Percentiles rank a stretch among this genome's conserved stretches.
Conservation (phyloP, 1,140 invertebrate species). For the Drosophila dunni region DNA sequence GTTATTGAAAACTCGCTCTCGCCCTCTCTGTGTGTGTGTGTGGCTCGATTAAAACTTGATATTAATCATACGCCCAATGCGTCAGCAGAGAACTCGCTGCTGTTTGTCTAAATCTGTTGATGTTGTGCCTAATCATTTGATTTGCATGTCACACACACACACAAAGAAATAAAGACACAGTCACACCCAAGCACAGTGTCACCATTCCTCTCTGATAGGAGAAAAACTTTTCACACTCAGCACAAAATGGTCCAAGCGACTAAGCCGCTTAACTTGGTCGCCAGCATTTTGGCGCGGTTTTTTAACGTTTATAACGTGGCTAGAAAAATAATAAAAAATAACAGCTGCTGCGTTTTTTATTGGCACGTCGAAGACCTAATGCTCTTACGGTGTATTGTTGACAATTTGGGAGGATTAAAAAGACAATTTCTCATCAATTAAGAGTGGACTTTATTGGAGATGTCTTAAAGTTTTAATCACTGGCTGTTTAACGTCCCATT, state of each 20-base stretch:
- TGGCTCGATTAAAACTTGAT: slow-evolving; percentile 27
- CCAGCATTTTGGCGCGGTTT: slow-evolving; percentile 37
- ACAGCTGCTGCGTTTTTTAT: not conserved
- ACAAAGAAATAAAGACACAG: not conserved
- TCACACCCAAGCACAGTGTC: not conserved
- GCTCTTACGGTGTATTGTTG: too few species aligned
- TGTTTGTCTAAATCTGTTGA: slow-evolving; percentile 21
- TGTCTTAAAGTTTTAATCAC: too few species aligned
- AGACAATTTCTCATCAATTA: too few species aligned
- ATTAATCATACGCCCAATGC: slow-evolving; percentile 52
- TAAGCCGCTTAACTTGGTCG: slow-evolving; percentile 78
- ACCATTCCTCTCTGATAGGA: slow-evolving; percentile 28
- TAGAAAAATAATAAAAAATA: slow-evolving; percentile 22
- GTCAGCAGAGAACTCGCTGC: not conserved
- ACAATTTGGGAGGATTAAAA: too few species aligned
- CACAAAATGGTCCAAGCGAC: slow-evolving; percentile 51
- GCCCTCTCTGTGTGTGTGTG: not conserved
- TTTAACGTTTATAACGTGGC: slow-evolving; percentile 61
- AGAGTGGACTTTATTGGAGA: too few species aligned
- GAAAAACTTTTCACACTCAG: slow-evolving; percentile 76
- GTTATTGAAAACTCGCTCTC: slow-evolving; percentile 46
- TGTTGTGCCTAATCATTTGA: slow-evolving; percentile 73
- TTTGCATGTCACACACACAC: slow-evolving; percentile 54
- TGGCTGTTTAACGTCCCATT: too few species aligned
- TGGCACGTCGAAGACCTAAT: too few species aligned